Conservation (phyloP, 1,140 invertebrate species). For the Pachypeltis micranthus region DNA sequence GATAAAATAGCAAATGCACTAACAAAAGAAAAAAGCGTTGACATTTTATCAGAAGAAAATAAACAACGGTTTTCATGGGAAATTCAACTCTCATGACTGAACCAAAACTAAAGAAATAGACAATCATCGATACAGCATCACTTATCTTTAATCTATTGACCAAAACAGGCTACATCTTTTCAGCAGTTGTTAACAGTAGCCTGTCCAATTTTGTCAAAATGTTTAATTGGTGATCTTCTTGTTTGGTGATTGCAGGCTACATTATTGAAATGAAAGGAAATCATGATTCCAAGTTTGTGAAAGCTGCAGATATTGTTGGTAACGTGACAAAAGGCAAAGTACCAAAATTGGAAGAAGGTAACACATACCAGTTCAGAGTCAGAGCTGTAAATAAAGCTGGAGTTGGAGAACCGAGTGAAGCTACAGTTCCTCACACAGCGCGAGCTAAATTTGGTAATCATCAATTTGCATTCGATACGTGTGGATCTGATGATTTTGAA, state of each 20-base stretch:
- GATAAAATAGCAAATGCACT: too few relatives aligned
- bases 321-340: constrained; percentile 71
- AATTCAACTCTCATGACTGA: too few relatives aligned
- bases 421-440: constrained; percentile 88
- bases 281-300: constrained; percentile 47
- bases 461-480: too few relatives aligned
- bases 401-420: constrained; percentile 84
- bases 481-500: too few relatives aligned
- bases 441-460: constrained; percentile 77
- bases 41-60: too few relatives aligned
- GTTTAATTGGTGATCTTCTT: constrained; percentile 4
- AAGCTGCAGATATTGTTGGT: constrained; percentile 65
- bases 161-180: too few relatives aligned
- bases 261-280: constrained; percentile 80
- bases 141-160: too few relatives aligned
- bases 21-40: too few relatives aligned
- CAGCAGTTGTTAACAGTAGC: background rate
- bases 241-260: constrained; percentile 60
- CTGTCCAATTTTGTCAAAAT: background rate
- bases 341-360: constrained; percentile 80
- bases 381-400: constrained; percentile 93
- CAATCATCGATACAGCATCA: too few relatives aligned
- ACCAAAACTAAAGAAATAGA: too few relatives aligned
- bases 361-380: constrained; percentile 91
- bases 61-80: too few relatives aligned